phyloP scores from a whole-genome alignment of 1,140 invertebrate species.

The Prorops nasuta region DNA sequence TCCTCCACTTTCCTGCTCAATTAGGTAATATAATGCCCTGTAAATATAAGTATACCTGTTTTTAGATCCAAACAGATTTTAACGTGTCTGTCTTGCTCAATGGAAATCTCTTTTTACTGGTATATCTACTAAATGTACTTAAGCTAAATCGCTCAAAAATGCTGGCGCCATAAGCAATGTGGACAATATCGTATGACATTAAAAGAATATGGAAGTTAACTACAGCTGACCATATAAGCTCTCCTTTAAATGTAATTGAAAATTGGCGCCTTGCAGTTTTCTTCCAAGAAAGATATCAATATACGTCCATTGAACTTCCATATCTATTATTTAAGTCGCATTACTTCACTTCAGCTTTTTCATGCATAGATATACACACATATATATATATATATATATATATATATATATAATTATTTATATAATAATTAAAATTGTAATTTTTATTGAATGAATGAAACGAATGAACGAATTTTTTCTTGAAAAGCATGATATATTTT shows the following conservation, averaged over 20 bases:
- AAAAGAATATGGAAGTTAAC: constrained; percentile 22
- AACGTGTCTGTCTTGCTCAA: too few species aligned
- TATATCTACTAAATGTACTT: too few species aligned
- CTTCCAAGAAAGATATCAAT: constrained; percentile 4
- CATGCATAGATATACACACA: not conserved
- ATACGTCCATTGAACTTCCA: too few species aligned
- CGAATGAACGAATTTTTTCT: not conserved
- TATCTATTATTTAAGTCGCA: not conserved
- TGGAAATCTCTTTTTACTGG: too few species aligned
- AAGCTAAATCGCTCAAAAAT: not conserved
- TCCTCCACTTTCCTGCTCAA: constrained; percentile 3
- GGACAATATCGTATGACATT: constrained; percentile 4
- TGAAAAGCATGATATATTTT: too few species aligned
- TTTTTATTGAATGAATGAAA: not conserved
- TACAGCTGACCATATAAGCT: constrained; percentile 46
- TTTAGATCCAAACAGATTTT: too few species aligned
- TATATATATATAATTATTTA: not conserved
- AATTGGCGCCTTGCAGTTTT: constrained; percentile 4
- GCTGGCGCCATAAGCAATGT: not conserved
- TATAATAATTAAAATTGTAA: not conserved
- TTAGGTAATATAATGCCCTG: not conserved
- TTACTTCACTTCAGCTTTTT: not conserved
- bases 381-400: not conserved
- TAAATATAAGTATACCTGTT: too few species aligned
- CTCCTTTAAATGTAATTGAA: constrained; percentile 19